These are phyloP conservation scores for Uria aalge DNA, from an alignment of 2,113 vertebrate species.

Conservation along the genomic window DNA sequence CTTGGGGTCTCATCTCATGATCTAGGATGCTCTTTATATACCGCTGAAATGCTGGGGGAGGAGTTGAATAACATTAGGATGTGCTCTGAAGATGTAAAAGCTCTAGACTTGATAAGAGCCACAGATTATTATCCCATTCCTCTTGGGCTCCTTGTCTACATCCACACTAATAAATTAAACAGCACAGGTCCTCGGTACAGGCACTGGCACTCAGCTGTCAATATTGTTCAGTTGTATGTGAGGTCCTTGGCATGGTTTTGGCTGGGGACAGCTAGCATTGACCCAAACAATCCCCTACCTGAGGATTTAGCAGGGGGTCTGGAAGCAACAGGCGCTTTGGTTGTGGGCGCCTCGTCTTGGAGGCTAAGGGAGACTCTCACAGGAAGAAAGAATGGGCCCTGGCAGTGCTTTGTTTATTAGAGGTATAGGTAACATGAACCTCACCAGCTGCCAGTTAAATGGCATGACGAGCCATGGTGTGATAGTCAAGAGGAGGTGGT, in stretches of 20 bases:
- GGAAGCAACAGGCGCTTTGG: background rate
- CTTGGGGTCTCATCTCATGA: background rate
- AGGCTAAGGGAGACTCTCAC: background rate
- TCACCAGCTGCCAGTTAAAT: background rate
- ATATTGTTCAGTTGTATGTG: background rate
- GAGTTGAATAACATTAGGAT: background rate
- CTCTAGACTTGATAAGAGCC: background rate
- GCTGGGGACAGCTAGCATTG: background rate
- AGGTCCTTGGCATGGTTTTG: background rate
- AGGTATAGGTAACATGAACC: background rate
- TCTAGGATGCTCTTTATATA: background rate
- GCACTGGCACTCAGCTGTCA: background rate
- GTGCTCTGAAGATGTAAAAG: background rate
- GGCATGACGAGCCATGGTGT: background rate
- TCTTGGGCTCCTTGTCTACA: background rate
- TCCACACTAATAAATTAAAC: background rate
- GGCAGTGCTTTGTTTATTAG: background rate
- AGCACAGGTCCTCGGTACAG: background rate
- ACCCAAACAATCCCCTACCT: background rate
- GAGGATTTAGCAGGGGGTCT: background rate
- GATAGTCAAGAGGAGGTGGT: background rate
- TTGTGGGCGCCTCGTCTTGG: background rate
- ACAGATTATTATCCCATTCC: background rate
- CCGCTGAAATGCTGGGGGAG: background rate
- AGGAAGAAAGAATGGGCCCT: background rate